Base-by-base conservation (phyloP, 2,113 vertebrate species). In the Odocoileus hemionus region DNA sequence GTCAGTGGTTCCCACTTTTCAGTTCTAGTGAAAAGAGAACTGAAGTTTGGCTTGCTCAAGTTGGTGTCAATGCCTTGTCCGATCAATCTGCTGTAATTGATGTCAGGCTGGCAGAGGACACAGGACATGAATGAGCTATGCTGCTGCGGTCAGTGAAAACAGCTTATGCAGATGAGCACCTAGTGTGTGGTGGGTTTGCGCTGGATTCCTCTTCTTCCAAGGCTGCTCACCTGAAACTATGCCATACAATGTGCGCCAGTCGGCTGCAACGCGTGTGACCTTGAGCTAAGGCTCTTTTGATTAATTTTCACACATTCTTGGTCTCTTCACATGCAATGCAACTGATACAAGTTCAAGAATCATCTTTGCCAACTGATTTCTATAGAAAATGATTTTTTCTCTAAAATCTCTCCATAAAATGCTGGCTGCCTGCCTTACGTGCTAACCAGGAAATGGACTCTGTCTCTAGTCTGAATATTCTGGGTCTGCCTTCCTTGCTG, bases 291-390 rank as follows among this genome's bases (percentile, higher is more conserved):
- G 2, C n/a, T 79, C 39, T 92, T 86, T 67, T 45, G 58, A 30
- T 60, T 87, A 86, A 89, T 58, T 95, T 96, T 91, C 86, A 96
- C 54, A 83, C 33, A 67, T 55, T 92, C 50, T 92, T 67, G 25
- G 7, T 33, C 45, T 82, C 76, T 96, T 94, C 60, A 76, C 3
- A 86, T 26, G 54, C 84, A 91, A 43, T 43, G n/a, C 23, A 86
- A 43, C 4, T 82, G 26, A 87, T 64, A 5, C 2, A 95, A 89
- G 36, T 60, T 60, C 84, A 78, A 95, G 60, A 89, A 58, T 36
- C 30, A 52, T 58, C 33, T 80, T 80, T 52, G 45, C 16, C 12
- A 28, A 83, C 6, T 36, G 16, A n/a, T 91, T 87, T 47, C 86
- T 93, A 19, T 14, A 84, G 82, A 93, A 84, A 54, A 79, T 58